Conservation (phyloP, 2,888 invertebrate species). For the Leucophenga maculata region DNA sequence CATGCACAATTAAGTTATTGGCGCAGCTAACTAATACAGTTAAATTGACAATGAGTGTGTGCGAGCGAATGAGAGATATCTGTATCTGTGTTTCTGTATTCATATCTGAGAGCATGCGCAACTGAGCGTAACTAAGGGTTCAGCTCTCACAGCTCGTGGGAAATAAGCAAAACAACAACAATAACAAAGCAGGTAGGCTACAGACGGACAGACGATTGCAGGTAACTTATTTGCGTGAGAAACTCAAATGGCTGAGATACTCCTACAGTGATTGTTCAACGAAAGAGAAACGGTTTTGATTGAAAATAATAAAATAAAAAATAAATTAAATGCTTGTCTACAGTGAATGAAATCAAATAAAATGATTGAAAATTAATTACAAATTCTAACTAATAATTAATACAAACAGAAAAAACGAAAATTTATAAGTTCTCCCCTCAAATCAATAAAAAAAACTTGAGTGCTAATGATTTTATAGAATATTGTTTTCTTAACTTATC, state of each 20-base stretch:
- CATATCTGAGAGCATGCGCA: neutral
- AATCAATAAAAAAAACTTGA: too few relatives aligned
- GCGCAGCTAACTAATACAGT: slow-evolving; percentile 15
- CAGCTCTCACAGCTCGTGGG: neutral
- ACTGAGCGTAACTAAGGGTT: neutral
- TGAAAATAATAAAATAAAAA: too few relatives aligned
- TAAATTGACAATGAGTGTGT: neutral
- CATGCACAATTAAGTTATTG: slow-evolving; percentile 5
- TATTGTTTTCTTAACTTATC: too few relatives aligned
- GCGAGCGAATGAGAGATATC: neutral
- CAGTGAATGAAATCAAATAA: too few relatives aligned
- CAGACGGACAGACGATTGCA: neutral
- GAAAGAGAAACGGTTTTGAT: too few relatives aligned
- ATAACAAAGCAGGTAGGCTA: neutral
- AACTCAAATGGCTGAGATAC: neutral
- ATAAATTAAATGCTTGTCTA: too few relatives aligned
- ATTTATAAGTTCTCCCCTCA: too few relatives aligned
- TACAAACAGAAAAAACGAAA: too few relatives aligned
- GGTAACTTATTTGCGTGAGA: slow-evolving; percentile 15
- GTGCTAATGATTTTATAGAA: too few relatives aligned
- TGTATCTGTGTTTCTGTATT: neutral
- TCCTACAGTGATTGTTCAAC: too few relatives aligned
- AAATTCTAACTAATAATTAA: too few relatives aligned
- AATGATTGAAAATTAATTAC: too few relatives aligned
- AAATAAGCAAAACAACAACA: neutral